Base-by-base conservation (phyloP, 2,888 invertebrate species). In the Lissocephala sabroskyi region DNA sequence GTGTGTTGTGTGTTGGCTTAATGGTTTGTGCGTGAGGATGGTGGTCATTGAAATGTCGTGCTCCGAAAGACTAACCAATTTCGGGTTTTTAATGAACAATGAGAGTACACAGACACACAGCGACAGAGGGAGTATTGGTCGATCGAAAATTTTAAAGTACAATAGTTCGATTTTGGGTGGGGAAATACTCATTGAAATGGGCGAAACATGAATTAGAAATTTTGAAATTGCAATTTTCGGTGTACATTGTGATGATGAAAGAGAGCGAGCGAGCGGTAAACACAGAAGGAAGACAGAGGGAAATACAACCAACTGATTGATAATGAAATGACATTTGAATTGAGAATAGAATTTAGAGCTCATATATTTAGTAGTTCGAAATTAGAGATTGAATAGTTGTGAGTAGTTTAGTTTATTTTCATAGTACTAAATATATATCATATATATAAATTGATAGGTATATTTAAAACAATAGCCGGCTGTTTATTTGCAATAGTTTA, bases 261-360 rank as follows among this genome's bases (percentile, higher is more conserved):
- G 47, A 56, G 44, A 33, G 26, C 19, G 3, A 40, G n/a, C 35
- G 16, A 35, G 35, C 35, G 33, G 30, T n/a, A n/a, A n/a, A n/a
- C n/a, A n/a, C n/a, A n/a, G n/a, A n/a, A n/a, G n/a, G n/a, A n/a
- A n/a, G n/a, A n/a, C n/a, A n/a, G n/a, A n/a, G n/a, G n/a, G n/a
- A n/a, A n/a, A n/a, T n/a, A n/a, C n/a, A n/a, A n/a, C n/a, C 56
- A 56, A 62, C 59, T 49, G 33, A 51, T 62, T 58, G 52, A 29
- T 62, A 49, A 64, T 64, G 66, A 65, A 54, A 49, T 52, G 60
- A 37, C 57, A 57, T 59, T 54, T 60, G 60, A 54, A 60, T 54
- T 48, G 57, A 60, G 33, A 64, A 59, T 68, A 70, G n/a, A n/a
- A n/a, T n/a, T 62, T 70, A 62, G 62, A 64, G 57, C 66, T 70